Evolutionary conservation across 2,888 invertebrate species (phyloP).

Genomic region (Rhopalosiphum nymphaeae): DNA sequence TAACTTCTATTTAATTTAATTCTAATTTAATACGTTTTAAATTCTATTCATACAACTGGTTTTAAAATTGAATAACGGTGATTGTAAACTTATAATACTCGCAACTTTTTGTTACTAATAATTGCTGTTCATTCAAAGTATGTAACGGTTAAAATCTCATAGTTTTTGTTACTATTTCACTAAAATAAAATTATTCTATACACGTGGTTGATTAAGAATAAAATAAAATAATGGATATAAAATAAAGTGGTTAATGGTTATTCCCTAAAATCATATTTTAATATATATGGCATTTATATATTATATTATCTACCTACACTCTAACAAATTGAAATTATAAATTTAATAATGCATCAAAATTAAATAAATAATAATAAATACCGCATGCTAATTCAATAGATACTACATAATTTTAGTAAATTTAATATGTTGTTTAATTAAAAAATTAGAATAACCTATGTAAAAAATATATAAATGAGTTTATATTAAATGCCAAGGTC

Average conservation of each 20-base stretch:
- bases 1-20: background rate
- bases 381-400: no score
- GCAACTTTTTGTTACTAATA: background rate
- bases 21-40: background rate
- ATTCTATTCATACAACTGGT: background rate
- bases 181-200: no score
- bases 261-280: background rate
- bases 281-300: background rate
- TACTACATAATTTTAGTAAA: no score
- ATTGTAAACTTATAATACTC: background rate
- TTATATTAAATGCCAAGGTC: background rate
- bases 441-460: background rate
- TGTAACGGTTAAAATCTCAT: background rate
- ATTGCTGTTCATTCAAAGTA: background rate
- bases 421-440: background rate
- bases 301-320: no score
- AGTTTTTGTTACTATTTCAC: background rate
- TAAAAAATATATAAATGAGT: background rate
- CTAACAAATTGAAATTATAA: background rate
- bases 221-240: background rate
- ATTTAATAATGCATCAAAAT: background rate
- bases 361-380: background rate
- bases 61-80: background rate
- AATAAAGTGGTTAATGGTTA: background rate
- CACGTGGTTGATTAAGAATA: background rate